Conservation (phyloP, 2,113 vertebrate species). For the Scytalopus superciliaris region DNA sequence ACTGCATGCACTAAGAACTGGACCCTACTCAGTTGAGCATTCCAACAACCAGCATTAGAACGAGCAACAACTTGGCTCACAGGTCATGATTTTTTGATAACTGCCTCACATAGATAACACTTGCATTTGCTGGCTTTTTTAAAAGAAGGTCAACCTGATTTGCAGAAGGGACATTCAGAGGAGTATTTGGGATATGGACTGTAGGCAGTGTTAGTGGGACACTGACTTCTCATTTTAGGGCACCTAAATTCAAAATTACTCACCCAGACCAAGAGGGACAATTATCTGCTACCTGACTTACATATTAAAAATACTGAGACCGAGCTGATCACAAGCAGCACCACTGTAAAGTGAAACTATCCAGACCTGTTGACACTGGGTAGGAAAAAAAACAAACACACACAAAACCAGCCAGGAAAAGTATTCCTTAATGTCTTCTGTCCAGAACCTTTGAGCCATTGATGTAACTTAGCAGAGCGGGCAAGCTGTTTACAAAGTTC, state of each 20-base stretch:
- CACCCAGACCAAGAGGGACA: background rate
- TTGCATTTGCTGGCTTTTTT: background rate
- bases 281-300: background rate
- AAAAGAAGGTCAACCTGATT: background rate
- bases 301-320: background rate
- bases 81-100: background rate
- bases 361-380: background rate
- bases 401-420: background rate
- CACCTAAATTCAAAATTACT: background rate
- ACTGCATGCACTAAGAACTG: background rate
- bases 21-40: background rate
- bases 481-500: background rate
- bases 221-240: background rate
- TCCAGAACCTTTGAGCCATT: background rate
- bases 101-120: background rate
- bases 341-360: background rate
- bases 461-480: background rate
- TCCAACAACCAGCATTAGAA: background rate
- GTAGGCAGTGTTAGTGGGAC: background rate
- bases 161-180: background rate
- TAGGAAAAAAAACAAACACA: accelerated
- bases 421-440: background rate
- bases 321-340: background rate
- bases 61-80: background rate
- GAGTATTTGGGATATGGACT: accelerated